Percentiles rank a stretch among this genome's conserved stretches.
phyloP scores from a whole-genome alignment of 2,888 invertebrate species.

The Yponomeuta sedellus region DNA sequence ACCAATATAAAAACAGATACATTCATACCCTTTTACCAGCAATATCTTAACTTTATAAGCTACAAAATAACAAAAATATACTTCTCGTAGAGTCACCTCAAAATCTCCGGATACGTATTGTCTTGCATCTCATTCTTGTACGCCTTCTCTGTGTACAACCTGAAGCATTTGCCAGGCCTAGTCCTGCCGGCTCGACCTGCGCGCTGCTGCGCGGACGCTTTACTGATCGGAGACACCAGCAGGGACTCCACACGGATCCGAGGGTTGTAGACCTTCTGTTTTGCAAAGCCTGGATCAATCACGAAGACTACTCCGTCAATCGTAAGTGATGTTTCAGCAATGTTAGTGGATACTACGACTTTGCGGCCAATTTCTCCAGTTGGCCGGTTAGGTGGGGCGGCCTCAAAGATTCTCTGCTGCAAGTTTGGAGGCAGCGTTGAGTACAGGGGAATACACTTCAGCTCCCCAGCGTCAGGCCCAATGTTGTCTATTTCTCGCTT shows the following conservation, averaged over 20 bases:
- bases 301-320: constrained; percentile 99
- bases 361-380: constrained; percentile 93
- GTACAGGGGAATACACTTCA: constrained; percentile 98
- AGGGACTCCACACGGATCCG: constrained; percentile 95
- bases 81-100: constrained; percentile 50
- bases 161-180: constrained; percentile 98
- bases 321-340: constrained; percentile 98
- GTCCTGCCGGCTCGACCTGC: constrained; percentile 99
- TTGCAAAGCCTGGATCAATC: constrained; percentile 99
- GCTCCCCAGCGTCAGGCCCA: constrained; percentile 96
- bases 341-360: constrained; percentile 98
- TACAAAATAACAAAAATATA: constrained; percentile 8
- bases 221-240: constrained; percentile 98
- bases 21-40: too few relatives aligned
- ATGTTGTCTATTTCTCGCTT: constrained; percentile 96
- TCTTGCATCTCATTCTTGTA: constrained; percentile 98
- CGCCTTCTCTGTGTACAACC: constrained; percentile 95
- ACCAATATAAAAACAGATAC: too few relatives aligned
- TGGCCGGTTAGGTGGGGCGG: constrained; percentile 92
- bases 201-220: constrained; percentile 98
- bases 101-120: constrained; percentile 98
- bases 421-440: constrained; percentile 98
- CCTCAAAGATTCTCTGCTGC: constrained; percentile 97
- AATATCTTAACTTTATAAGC: too few relatives aligned
- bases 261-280: constrained; percentile 97